Evolutionary conservation across 92 coral and sea anemone genomes (phyloP), one percentile per base, ranked within the genome.

Genomic region (Virgularia gustaviana): DNA sequence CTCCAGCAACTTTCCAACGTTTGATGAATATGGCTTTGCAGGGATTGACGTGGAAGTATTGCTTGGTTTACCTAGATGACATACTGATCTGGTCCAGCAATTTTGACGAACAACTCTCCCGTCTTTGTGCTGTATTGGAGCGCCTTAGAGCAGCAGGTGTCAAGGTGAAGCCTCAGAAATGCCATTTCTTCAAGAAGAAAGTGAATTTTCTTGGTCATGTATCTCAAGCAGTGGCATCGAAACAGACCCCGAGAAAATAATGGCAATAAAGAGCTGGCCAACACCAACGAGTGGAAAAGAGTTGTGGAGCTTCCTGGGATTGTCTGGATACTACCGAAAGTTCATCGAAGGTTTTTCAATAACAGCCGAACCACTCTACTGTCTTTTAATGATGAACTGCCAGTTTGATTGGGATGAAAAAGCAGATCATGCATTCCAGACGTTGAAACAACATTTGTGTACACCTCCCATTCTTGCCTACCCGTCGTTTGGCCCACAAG

Each of bases 131-230:
- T n/a, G n/a, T n/a, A n/a, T n/a, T 84, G 41, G 39, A 77, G 36
- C 60, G 85, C 36, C 60, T 85, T 5, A 57, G 74, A 44, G 23
- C 38, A 39, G 80, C 70, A 37, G 65, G 71, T 12, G 41, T 84
- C 32, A 80, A 80, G 49, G 49, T 80, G 72, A 84, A 83, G 31
- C 73, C 77, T 0, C 32, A 75, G 10, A 65, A 74, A 54, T 79
- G 88, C 57, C 33, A 58, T 44, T 76, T 75, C 44, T 68, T 79
- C 19, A 56, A 81, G 72, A 12, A 76, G 18, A 57, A 54, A 30
- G 80, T 81, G 19, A 70, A 57, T 20, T 70, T 82, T 45, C 43
- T 76, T 2, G 88, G 85, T 9, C 79, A 84, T 30, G 82, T 85
- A 70, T 71, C 15, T 81, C 83, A 0, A 39, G 53, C 1, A 38